A percentile compares a stretch with the other conserved stretches of the same genome.
phyloP scores from a whole-genome alignment of 2,113 vertebrate species.

The Tamias sibiricus region DNA sequence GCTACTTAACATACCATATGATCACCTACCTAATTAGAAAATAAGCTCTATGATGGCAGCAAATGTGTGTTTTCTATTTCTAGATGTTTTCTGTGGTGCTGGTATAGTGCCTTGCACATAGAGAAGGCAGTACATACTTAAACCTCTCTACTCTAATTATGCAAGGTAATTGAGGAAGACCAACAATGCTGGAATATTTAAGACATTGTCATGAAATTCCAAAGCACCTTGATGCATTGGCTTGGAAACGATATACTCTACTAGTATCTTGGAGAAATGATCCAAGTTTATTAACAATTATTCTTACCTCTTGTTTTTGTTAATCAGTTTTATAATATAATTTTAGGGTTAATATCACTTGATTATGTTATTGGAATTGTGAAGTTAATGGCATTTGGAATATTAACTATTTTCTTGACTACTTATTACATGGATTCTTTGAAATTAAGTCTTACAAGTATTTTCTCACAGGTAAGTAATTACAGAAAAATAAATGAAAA shows the following conservation, averaged over 20 bases:
- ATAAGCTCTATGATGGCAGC: neutral
- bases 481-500: slow-evolving; percentile 50
- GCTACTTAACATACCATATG: neutral
- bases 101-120: neutral
- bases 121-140: neutral
- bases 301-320: slow-evolving; percentile 9
- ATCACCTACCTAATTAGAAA: neutral
- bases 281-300: slow-evolving; percentile 14
- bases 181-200: neutral
- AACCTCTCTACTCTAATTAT: neutral
- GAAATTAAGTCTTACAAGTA: neutral
- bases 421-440: slow-evolving; percentile 51
- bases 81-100: neutral
- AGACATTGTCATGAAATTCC: neutral
- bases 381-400: slow-evolving; percentile 13
- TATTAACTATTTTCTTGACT: slow-evolving; percentile 10
- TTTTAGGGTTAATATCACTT: slow-evolving; percentile 34
- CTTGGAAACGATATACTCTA: slow-evolving; percentile 28
- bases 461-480: slow-evolving; percentile 30
- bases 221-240: slow-evolving; percentile 33
- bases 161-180: neutral
- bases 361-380: slow-evolving; percentile 1
- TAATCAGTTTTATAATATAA: slow-evolving; percentile 20
- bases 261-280: slow-evolving; percentile 6
- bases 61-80: slow-evolving; percentile 11